Percentiles rank a stretch among this genome's conserved stretches.
Conservation (phyloP, 2,113 vertebrate genomes). For the Bos taurus region DNA sequence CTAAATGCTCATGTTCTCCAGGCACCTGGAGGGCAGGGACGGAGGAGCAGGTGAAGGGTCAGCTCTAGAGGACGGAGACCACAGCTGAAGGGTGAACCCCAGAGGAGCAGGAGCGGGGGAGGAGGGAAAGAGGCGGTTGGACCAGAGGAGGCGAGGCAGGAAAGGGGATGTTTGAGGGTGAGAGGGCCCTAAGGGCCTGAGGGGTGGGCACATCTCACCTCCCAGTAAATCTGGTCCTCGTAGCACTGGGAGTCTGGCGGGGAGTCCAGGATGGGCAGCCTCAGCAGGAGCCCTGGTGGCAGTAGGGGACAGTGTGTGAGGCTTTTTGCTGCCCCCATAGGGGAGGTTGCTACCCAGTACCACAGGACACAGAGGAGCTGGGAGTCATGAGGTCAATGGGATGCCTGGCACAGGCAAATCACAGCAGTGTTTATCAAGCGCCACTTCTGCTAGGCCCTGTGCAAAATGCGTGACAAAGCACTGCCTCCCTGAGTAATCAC, state of each 20-base stretch:
- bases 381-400: neutral
- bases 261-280: slow-evolving; percentile 76
- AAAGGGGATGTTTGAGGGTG: no score
- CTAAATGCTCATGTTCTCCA: neutral
- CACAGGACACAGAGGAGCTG: neutral
- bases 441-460: neutral
- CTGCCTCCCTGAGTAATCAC: neutral
- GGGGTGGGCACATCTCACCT: slow-evolving; percentile 80
- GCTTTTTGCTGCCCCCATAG: neutral
- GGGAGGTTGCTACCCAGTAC: neutral
- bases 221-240: slow-evolving; percentile 85
- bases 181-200: no score
- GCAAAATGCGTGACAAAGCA: neutral
- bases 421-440: neutral
- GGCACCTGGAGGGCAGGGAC: neutral
- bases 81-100: neutral
- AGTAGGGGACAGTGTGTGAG: neutral
- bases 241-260: slow-evolving; percentile 77
- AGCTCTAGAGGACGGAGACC: neutral
- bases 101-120: neutral
- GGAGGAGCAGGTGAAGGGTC: rapidly evolving
- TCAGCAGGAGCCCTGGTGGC: slow-evolving; percentile 85
- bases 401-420: neutral
- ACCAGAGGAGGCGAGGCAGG: neutral
- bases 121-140: neutral